Percentiles rank a stretch among this genome's conserved stretches.
Evolutionary conservation across 2,113 vertebrate species (phyloP).

Genomic region (Ophiodon elongatus): DNA sequence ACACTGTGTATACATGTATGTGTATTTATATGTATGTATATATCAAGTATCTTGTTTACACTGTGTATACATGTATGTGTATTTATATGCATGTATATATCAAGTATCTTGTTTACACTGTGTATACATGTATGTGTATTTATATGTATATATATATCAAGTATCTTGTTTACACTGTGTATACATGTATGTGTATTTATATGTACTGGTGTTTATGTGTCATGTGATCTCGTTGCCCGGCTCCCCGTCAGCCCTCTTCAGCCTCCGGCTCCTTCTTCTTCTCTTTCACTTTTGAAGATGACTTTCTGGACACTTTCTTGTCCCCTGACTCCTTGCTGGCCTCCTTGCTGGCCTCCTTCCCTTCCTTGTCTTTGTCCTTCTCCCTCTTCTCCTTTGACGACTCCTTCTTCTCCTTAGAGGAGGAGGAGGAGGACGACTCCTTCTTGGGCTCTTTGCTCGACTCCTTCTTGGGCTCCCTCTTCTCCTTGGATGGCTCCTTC

Average conservation of each 20-base stretch:
- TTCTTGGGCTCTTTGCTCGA: slow-evolving; percentile 66
- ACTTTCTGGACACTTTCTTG: slow-evolving; percentile 78
- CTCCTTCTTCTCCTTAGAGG: slow-evolving; percentile 75
- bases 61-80: slow-evolving; percentile 21
- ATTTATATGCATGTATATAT: slow-evolving; percentile 24
- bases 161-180: slow-evolving; percentile 19
- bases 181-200: slow-evolving; percentile 13
- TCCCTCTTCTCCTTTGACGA: slow-evolving; percentile 71
- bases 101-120: too few relatives aligned
- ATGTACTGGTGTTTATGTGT: slow-evolving; percentile 18
- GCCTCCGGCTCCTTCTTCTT: slow-evolving; percentile 80
- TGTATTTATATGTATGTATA: slow-evolving; percentile 33
- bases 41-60: neutral
- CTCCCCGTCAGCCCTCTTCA: slow-evolving; percentile 65
- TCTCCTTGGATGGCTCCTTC: slow-evolving; percentile 72
- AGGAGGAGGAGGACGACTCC: slow-evolving; percentile 51
- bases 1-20: slow-evolving; percentile 24
- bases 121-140: slow-evolving; percentile 32
- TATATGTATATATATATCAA: slow-evolving; percentile 12
- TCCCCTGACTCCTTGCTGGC: slow-evolving; percentile 64
- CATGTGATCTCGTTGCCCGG: neutral
- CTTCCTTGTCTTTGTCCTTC: slow-evolving; percentile 77
- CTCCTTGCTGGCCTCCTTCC: slow-evolving; percentile 70
- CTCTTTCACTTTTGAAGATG: slow-evolving; percentile 80
- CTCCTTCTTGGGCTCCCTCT: slow-evolving; percentile 74